These are phyloP conservation scores for Arctopsyche grandis DNA, from an alignment of 1,140 invertebrate genomes.

Conservation along the genomic window DNA sequence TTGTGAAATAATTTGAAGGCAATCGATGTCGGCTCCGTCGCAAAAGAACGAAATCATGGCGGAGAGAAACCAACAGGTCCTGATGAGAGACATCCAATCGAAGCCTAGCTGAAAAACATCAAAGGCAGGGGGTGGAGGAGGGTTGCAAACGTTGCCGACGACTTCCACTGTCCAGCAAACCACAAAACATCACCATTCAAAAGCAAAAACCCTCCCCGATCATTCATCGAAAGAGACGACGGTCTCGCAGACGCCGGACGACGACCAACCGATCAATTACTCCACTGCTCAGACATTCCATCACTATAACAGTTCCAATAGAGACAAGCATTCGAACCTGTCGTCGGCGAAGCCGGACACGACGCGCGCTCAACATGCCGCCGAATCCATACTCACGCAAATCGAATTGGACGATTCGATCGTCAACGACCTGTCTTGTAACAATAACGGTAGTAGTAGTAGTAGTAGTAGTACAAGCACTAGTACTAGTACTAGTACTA, in stretches of 20 bases:
- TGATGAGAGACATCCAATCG: constrained; percentile 45
- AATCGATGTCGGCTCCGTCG: background rate
- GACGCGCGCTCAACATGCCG: constrained; percentile 40
- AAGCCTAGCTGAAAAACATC: constrained; percentile 54
- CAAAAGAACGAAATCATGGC: constrained; percentile 1
- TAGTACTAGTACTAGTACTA: no score
- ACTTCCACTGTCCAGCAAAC: constrained; percentile 42
- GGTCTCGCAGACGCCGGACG: background rate
- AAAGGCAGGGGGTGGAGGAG: constrained; percentile 50
- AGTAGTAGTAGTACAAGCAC: background rate
- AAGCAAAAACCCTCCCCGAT: constrained; percentile 3
- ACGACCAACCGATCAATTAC: constrained; percentile 26
- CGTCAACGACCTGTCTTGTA: background rate
- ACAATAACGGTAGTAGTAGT: background rate
- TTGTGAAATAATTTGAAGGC: background rate
- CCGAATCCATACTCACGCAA: constrained; percentile 50
- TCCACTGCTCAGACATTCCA: background rate
- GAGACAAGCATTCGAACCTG: background rate
- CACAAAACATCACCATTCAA: background rate
- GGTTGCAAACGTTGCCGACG: constrained; percentile 24
- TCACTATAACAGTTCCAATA: background rate
- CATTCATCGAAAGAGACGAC: background rate
- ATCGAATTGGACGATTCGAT: constrained; percentile 38
- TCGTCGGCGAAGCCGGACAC: constrained; percentile 22
- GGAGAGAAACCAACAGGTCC: constrained; percentile 23